Percentiles rank a stretch among this genome's conserved stretches.
Evolutionary conservation across 64 coral and sea anemone genomes (phyloP).

Genomic region (Cladopsammia gracilis): DNA sequence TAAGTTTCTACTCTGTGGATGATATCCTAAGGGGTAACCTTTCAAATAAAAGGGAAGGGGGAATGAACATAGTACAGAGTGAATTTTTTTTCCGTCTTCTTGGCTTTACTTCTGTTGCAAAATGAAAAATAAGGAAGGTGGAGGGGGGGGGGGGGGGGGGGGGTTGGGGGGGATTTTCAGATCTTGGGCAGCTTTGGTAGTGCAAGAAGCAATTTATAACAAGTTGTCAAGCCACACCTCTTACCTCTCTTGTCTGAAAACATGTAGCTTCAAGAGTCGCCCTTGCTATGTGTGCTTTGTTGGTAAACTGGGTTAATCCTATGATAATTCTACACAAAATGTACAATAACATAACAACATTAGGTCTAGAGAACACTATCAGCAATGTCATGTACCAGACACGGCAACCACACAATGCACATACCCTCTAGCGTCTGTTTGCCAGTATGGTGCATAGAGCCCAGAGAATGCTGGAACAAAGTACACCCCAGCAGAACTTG

Average conservation of each 20-base stretch:
- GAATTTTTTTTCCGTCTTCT: too few relatives aligned
- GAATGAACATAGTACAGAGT: too few relatives aligned
- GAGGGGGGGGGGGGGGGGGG: too few relatives aligned
- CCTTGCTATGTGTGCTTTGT: conserved; percentile 95
- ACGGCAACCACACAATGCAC: conserved; percentile 2
- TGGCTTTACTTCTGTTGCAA: too few relatives aligned
- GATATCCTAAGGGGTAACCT: too few relatives aligned
- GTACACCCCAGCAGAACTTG: conserved; percentile 88
- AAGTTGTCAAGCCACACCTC: neutral
- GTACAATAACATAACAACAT: neutral
- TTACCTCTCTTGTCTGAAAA: conserved; percentile 92
- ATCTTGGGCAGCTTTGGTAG: too few relatives aligned
- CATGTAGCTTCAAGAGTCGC: conserved; percentile 96
- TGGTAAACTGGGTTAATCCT: conserved; percentile 96
- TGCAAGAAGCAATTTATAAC: neutral
- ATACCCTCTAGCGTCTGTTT: conserved; percentile 97
- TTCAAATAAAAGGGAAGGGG: too few relatives aligned
- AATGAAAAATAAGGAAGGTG: too few relatives aligned
- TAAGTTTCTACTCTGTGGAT: too few relatives aligned
- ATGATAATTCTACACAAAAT: conserved; percentile 80
- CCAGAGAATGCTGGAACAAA: conserved; percentile 99
- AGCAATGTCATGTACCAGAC: neutral
- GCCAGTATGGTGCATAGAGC: conserved; percentile 98
- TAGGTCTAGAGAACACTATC: too few relatives aligned
- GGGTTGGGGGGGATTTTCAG: too few relatives aligned